Base-by-base conservation (phyloP, 2,113 vertebrate species). In the Aphelocoma coerulescens region DNA sequence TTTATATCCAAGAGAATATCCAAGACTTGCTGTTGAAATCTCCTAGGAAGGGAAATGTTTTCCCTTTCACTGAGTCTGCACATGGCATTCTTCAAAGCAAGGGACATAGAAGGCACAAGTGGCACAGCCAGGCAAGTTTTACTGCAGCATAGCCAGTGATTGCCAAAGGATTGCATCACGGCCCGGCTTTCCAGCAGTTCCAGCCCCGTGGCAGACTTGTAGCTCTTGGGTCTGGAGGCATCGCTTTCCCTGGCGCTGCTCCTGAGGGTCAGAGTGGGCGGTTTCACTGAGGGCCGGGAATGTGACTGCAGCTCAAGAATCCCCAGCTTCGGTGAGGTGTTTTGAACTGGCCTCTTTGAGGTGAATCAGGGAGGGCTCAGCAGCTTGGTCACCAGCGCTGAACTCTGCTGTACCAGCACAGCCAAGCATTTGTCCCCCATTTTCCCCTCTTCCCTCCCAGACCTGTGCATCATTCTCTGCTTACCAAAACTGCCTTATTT, bases 81-180 rank as follows among this genome's bases (percentile, higher is more conserved):
- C 33, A 7, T 54, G 75, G 52, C 61, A 83, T 43, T 85, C 82
- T 83, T 85, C 89, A 92, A 72, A 84, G 39, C 0, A 0, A 43
- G 43, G 57, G 65, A 3, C 57, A 1, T 5, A 5, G 65, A 61
- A 88, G 65, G 65, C 85, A 89, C 41, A 15, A 46, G 33, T 59
- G 86, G 89, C 69, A 32, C 30, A 63, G 63, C 59, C 12, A 2
- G 52, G 33, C 39, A 5, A 52, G 51, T 28, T 59, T 37, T 52
- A 11, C 74, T 37, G 41, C 46, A 35, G 71, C 66, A 13, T 4
- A 41, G 80, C 54, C 0, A 1, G 6, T 0, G 11, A 18, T 22
- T 93, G 85, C 88, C 75, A 81, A 55, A 88, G 82, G 67, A 57
- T 95, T 92, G 85, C 88, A 84, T 91, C 85, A 92, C 1, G 0